These are phyloP conservation scores for Chironomus riparius DNA, from an alignment of 2,888 invertebrate genomes.

Conservation along the genomic window DNA sequence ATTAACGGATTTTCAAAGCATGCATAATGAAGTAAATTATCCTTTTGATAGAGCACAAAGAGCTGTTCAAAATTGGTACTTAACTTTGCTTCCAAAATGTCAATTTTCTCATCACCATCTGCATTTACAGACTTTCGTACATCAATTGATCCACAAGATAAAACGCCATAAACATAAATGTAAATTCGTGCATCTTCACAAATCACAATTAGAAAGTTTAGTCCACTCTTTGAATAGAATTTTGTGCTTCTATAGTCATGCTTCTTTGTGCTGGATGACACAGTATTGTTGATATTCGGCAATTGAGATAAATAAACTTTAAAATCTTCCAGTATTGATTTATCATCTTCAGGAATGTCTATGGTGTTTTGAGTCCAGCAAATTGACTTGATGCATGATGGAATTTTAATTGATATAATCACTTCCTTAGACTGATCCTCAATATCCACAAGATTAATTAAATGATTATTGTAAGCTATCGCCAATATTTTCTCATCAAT, in stretches of 20 bases:
- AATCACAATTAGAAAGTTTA: conserved; percentile 73
- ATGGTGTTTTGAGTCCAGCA: conserved; percentile 54
- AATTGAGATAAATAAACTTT: conserved; percentile 50
- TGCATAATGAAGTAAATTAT: conserved; percentile 45
- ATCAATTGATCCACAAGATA: conserved; percentile 64
- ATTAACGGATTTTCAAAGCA: conserved; percentile 39
- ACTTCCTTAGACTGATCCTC: conserved; percentile 65
- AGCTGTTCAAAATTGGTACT: conserved; percentile 62
- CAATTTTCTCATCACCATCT: conserved; percentile 47
- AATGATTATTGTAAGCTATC: conserved; percentile 59
- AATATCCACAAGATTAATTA: conserved; percentile 66
- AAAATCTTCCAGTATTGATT: conserved; percentile 32
- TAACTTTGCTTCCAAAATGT: conserved; percentile 55
- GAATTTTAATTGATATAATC: conserved; percentile 54
- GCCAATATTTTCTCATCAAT: conserved; percentile 85
- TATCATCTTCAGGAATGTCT: conserved; percentile 22
- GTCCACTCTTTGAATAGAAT: conserved; percentile 51
- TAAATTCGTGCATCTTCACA: conserved; percentile 62
- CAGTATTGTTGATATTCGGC: conserved; percentile 44
- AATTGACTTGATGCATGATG: conserved; percentile 58
- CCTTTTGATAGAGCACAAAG: conserved; percentile 53
- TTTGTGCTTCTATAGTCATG: conserved; percentile 44
- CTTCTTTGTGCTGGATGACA: conserved; percentile 45
- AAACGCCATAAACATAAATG: conserved; percentile 75
- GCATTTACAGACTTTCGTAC: conserved; percentile 49